Evolutionary conservation across 2,113 vertebrate genomes (phyloP).

Genomic region (Ariopsis seemanni): DNA sequence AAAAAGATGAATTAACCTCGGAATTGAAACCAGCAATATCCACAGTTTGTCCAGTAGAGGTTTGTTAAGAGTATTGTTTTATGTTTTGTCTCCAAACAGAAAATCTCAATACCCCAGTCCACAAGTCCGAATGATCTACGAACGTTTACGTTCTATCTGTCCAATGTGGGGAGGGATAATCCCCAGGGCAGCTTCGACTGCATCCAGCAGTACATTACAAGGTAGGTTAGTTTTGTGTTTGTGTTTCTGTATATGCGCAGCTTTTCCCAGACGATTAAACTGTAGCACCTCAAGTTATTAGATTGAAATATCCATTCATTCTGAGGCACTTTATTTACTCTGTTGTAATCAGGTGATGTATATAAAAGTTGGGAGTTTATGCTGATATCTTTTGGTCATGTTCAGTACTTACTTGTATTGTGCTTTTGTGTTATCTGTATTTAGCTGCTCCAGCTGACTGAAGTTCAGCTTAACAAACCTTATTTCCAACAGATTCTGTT

Average conservation of each 20-base stretch:
- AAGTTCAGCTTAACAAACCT: not conserved
- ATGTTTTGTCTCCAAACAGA: slow-evolving; percentile 71
- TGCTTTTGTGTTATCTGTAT: not conserved
- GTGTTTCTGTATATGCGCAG: not conserved
- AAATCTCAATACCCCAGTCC: slow-evolving; percentile 74
- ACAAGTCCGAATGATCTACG: slow-evolving; percentile 71
- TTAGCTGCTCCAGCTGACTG: not conserved
- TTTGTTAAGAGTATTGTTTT: not conserved
- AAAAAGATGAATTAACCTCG: too few species aligned
- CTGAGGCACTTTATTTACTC: not conserved
- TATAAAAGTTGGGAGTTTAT: not conserved
- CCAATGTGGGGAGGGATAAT: slow-evolving; percentile 92
- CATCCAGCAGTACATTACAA: slow-evolving; percentile 92
- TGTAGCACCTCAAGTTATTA: not conserved
- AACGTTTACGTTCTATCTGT: slow-evolving; percentile 91
- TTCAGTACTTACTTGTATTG: not conserved
- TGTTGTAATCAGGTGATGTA: not conserved
- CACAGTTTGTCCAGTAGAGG: not conserved
- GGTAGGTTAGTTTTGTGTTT: slow-evolving; percentile 73
- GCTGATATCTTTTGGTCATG: not conserved
- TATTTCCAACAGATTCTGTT: not conserved
- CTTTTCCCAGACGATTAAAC: not conserved
- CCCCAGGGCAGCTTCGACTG: slow-evolving; percentile 97
- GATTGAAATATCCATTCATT: not conserved
- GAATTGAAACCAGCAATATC: not conserved